Evolutionary conservation across 2,888 invertebrate species (phyloP).

Genomic region (Falcaria lacertinaria): DNA sequence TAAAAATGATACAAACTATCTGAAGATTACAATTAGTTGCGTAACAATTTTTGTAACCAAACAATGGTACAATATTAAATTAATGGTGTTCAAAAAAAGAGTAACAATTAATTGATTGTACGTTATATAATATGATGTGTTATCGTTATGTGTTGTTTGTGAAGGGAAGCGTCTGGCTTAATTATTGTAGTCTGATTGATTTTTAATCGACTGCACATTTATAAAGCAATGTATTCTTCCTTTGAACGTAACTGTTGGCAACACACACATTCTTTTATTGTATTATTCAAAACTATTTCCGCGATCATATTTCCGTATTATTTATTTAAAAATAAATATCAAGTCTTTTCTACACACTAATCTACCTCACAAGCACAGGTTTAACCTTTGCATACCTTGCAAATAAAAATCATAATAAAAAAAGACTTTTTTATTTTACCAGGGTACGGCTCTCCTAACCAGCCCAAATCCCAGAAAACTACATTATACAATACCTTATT

Average conservation of each 20-base stretch:
- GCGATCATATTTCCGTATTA: too few relatives aligned
- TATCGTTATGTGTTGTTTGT: slow-evolving; percentile 10
- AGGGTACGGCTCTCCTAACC: too few relatives aligned
- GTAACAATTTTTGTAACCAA: neutral
- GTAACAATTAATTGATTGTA: slow-evolving; percentile 11
- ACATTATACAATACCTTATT: too few relatives aligned
- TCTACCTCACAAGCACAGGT: too few relatives aligned
- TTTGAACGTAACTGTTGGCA: neutral
- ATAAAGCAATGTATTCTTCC: neutral
- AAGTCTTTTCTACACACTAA: too few relatives aligned
- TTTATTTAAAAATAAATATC: too few relatives aligned
- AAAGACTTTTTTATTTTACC: too few relatives aligned
- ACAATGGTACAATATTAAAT: neutral
- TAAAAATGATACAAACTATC: neutral
- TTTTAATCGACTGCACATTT: slow-evolving; percentile 1
- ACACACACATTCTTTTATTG: neutral
- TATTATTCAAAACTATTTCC: too few relatives aligned
- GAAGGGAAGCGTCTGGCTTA: slow-evolving; percentile 4
- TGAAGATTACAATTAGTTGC: neutral
- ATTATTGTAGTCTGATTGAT: slow-evolving; percentile 3
- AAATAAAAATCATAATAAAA: too few relatives aligned
- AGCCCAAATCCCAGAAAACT: too few relatives aligned
- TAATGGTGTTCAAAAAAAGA: neutral
- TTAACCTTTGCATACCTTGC: too few relatives aligned
- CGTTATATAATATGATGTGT: slow-evolving; percentile 18